These are phyloP conservation scores for Haliclystus octoradiatus DNA, from an alignment of 30 jellyfish, hydroid and myxozoan genomes.

Conservation along the genomic window DNA sequence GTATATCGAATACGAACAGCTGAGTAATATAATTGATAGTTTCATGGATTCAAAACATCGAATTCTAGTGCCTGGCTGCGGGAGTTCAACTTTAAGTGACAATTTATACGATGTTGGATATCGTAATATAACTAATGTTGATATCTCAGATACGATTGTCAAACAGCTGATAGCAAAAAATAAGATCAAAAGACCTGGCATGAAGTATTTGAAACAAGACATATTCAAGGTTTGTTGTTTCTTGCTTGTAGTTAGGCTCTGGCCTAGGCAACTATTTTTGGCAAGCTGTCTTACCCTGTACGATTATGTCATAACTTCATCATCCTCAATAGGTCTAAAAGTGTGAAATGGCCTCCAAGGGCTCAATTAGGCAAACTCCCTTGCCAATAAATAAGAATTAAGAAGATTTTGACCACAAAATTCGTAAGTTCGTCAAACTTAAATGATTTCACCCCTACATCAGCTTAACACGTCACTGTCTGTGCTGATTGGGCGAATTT, in stretches of 20 bases:
- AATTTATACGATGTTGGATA: constrained; percentile 47
- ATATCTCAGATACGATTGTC: constrained; percentile 35
- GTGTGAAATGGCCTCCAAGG: too few relatives aligned
- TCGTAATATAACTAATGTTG: constrained; percentile 18
- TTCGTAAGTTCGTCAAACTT: too few relatives aligned
- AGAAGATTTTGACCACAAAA: too few relatives aligned
- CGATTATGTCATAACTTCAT: too few relatives aligned
- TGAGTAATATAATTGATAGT: constrained; percentile 8
- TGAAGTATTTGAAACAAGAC: constrained; percentile 28
- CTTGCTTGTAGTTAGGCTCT: background rate
- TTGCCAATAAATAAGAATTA: background rate
- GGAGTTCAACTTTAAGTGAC: constrained; percentile 41
- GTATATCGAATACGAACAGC: constrained; percentile 43
- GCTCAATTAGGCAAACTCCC: background rate
- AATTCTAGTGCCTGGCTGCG: constrained; percentile 34
- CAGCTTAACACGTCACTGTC: too few relatives aligned
- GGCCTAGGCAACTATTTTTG: background rate
- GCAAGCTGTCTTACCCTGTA: too few relatives aligned
- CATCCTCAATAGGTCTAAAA: too few relatives aligned
- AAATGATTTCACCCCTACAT: too few relatives aligned
- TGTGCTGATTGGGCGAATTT: too few relatives aligned
- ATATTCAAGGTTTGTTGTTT: constrained; percentile 11
- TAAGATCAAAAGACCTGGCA: constrained; percentile 11
- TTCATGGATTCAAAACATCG: constrained; percentile 1
- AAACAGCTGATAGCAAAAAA: constrained; percentile 29